A percentile compares a stretch with the other conserved stretches of the same genome.
phyloP scores from a whole-genome alignment of 2,797 vertebrate species.

The Mormyrus proboscirostris region DNA sequence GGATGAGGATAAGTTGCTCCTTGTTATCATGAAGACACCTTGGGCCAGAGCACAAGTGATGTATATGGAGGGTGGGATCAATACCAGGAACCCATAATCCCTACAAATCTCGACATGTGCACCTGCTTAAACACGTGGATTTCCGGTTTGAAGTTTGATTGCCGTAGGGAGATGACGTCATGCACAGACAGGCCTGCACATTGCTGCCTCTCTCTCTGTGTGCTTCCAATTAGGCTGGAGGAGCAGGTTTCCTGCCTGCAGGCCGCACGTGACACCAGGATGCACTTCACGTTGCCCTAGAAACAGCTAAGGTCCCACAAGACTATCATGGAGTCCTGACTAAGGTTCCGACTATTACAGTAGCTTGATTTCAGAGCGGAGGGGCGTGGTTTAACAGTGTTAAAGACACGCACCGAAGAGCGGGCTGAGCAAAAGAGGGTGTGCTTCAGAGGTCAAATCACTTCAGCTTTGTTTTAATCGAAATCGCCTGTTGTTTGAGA shows the following conservation, averaged over 20 bases:
- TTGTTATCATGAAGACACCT: neutral
- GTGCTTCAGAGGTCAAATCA: neutral
- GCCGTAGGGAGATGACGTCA: neutral
- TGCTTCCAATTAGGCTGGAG: neutral
- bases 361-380: neutral
- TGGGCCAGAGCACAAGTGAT: neutral
- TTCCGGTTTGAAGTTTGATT: neutral
- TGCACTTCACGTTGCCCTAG: slow-evolving; percentile 3
- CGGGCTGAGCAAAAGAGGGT: neutral
- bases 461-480: neutral
- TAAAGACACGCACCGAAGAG: neutral
- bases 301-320: slow-evolving; percentile 5
- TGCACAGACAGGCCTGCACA: neutral
- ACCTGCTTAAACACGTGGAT: slow-evolving; percentile 14
- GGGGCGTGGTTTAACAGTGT: neutral
- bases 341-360: slow-evolving; percentile 3
- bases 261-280: neutral
- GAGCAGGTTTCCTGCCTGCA: slow-evolving; percentile 5
- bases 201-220: neutral
- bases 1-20: neutral
- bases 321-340: neutral
- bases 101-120: slow-evolving; percentile 10
- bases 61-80: neutral
- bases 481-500: neutral
- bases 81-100: neutral